phyloP scores from a whole-genome alignment of 1,140 invertebrate genomes.

The Brachionus paranguensis region DNA sequence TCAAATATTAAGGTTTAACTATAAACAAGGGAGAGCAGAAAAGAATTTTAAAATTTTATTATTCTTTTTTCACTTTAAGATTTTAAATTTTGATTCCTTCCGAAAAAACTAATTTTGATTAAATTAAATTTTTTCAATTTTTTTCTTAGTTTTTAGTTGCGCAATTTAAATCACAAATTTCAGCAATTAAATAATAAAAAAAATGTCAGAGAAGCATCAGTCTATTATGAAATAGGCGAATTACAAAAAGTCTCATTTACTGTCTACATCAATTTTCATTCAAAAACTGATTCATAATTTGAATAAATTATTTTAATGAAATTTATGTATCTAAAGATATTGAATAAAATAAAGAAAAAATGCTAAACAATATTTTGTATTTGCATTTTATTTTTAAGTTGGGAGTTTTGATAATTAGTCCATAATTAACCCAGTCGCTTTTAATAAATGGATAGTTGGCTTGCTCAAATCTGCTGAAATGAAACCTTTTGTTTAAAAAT shows the following conservation, averaged over 20 bases:
- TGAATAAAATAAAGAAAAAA: background rate
- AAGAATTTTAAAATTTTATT: no score
- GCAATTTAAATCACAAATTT: background rate
- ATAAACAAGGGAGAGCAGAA: background rate
- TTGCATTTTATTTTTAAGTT: background rate
- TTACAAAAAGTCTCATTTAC: background rate
- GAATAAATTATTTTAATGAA: background rate
- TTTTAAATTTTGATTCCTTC: no score
- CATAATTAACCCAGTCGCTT: background rate
- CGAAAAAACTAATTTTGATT: no score
- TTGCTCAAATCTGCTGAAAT: background rate
- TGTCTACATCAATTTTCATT: background rate
- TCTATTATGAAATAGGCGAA: no score
- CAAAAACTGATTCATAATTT: background rate
- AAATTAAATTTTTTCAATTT: background rate
- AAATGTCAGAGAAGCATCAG: background rate
- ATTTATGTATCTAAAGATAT: background rate
- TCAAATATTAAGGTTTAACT: background rate
- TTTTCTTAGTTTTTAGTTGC: background rate
- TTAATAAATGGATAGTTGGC: background rate
- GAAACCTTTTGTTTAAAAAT: background rate
- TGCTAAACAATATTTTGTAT: conserved; percentile 1
- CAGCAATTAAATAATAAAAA: background rate
- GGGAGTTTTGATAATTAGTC: conserved; percentile 5
- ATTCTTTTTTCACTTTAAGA: no score